These are phyloP conservation scores for Cosmopolites sordidus DNA, from an alignment of 2,888 invertebrate genomes.

Conservation along the genomic window DNA sequence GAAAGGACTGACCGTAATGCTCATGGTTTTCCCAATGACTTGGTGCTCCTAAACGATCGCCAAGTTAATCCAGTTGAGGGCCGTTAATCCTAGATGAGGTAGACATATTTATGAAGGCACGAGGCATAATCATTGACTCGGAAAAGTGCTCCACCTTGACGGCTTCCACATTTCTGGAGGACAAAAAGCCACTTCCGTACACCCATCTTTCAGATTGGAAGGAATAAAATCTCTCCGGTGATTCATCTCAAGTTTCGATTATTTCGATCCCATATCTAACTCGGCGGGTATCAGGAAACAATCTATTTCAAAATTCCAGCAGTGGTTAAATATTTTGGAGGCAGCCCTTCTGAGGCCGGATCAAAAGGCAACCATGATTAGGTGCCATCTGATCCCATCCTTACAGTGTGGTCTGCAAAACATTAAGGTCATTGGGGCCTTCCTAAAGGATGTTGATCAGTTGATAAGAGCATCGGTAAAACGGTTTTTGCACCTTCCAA, in stretches of 20 bases:
- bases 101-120: too few species aligned
- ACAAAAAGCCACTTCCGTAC: too few species aligned
- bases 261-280: conserved; percentile 25
- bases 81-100: background rate
- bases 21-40: conserved; percentile 32
- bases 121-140: too few species aligned
- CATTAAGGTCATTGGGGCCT: conserved; percentile 26
- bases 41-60: conserved; percentile 21
- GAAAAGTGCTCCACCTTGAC: too few species aligned
- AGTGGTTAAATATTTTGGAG: conserved; percentile 32
- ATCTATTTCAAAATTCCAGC: conserved; percentile 9
- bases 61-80: background rate
- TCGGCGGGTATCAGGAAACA: conserved; percentile 23
- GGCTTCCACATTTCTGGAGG: too few species aligned
- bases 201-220: too few species aligned
- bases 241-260: too few species aligned
- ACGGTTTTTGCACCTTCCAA: conserved; percentile 51
- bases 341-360: conserved; percentile 43
- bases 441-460: conserved; percentile 16
- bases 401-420: conserved; percentile 40
- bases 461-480: conserved; percentile 20
- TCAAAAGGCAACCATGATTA: conserved; percentile 40
- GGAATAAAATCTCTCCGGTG: too few species aligned
- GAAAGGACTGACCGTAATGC: too few species aligned
- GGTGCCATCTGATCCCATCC: conserved; percentile 38